phyloP scores from a whole-genome alignment of 2,113 vertebrate genomes.

The Pandion haliaetus region DNA sequence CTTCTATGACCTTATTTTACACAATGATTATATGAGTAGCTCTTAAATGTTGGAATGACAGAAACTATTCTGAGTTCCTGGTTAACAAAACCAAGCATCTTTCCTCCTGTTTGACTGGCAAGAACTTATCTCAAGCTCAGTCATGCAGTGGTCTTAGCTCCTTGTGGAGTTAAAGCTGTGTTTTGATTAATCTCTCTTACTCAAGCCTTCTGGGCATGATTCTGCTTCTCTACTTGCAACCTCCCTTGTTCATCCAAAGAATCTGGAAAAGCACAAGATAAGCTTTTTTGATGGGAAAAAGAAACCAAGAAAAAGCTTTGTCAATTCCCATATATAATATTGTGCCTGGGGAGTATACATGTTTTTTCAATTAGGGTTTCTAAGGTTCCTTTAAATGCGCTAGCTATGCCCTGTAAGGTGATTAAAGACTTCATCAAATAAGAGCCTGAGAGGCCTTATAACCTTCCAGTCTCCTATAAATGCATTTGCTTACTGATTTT shows the following conservation, averaged over 20 bases:
- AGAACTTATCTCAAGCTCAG: neutral
- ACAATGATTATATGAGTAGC: neutral
- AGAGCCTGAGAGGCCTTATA: neutral
- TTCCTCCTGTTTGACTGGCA: neutral
- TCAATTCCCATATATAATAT: neutral
- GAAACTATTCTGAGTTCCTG: neutral
- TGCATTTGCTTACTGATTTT: neutral
- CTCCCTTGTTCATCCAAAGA: neutral
- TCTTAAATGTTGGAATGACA: neutral
- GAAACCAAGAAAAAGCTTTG: neutral
- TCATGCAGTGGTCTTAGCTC: neutral
- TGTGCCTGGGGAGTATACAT: neutral
- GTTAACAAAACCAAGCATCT: neutral
- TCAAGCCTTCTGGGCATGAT: neutral
- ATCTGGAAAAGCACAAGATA: neutral
- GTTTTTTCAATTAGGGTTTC: neutral
- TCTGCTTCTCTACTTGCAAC: neutral
- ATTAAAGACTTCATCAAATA: neutral
- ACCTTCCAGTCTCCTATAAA: neutral
- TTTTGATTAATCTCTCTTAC: neutral
- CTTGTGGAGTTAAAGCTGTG: neutral
- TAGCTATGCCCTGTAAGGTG: neutral
- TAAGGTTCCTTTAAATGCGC: neutral
- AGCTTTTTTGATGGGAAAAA: neutral
- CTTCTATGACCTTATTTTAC: neutral